A percentile compares a stretch with the other conserved stretches of the same genome.
phyloP scores from a whole-genome alignment of 2,113 vertebrate species.

The Cinclus cinclus region DNA sequence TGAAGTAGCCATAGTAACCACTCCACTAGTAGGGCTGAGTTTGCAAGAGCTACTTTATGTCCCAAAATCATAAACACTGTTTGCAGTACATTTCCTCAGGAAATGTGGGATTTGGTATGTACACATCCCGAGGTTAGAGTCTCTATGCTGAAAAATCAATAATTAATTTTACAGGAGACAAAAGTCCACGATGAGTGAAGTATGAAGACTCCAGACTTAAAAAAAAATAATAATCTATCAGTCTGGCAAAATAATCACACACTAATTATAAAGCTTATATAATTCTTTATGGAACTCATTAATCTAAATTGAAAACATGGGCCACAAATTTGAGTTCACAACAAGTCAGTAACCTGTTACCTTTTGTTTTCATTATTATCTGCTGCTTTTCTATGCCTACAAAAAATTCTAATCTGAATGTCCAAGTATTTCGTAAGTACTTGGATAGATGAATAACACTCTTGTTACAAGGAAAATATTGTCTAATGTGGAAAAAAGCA shows the following conservation, averaged over 20 bases:
- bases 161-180: background rate
- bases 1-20: background rate
- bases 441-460: background rate
- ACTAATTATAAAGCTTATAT: background rate
- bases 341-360: background rate
- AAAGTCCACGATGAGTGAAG: background rate
- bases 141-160: background rate
- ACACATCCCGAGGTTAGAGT: fast-evolving
- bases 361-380: background rate
- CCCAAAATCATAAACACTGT: background rate
- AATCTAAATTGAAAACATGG: background rate
- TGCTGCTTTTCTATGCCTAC: background rate
- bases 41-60: background rate
- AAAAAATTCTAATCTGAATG: background rate
- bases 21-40: background rate
- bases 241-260: fast-evolving
- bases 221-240: background rate
- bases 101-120: background rate
- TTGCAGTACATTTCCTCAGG: background rate
- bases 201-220: background rate
- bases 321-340: background rate
- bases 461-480: background rate
- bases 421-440: background rate
- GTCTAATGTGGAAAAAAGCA: background rate
- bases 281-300: background rate